phyloP scores from a whole-genome alignment of 1,140 invertebrate genomes.

The Drosophila tropicalis region DNA sequence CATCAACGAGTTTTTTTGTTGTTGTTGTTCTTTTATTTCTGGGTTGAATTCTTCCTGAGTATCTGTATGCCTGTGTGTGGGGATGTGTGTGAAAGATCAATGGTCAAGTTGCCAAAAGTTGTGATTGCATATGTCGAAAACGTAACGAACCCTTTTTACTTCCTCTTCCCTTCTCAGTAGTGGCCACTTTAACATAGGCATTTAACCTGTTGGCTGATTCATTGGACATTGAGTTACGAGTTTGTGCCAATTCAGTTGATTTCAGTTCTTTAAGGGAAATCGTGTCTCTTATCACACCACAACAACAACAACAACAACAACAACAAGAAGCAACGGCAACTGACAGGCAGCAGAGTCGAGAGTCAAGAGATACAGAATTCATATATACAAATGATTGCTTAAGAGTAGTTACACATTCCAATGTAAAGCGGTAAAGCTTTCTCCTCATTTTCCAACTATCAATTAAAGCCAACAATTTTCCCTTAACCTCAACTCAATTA shows the following conservation, averaged over 20 bases:
- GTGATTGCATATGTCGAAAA: conserved; percentile 66
- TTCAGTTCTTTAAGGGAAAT: conserved; percentile 19
- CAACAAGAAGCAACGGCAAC: conserved; percentile 59
- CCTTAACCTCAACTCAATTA: conserved; percentile 59
- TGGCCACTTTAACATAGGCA: background rate
- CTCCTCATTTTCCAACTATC: conserved; percentile 67
- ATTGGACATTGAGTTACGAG: conserved; percentile 69
- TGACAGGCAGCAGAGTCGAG: conserved; percentile 48
- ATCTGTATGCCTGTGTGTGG: conserved; percentile 27
- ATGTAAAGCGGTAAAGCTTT: conserved; percentile 56
- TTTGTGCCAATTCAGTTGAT: conserved; percentile 72
- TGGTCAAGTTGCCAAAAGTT: conserved; percentile 65
- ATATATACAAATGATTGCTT: conserved; percentile 44
- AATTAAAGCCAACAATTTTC: conserved; percentile 71
- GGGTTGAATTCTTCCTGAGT: conserved; percentile 53
- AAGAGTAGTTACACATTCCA: conserved; percentile 51
- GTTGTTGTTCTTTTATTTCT: conserved; percentile 28
- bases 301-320: background rate
- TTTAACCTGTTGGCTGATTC: conserved; percentile 66
- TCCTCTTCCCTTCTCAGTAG: background rate
- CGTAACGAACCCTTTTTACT: conserved; percentile 13
- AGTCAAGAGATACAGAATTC: conserved; percentile 4
- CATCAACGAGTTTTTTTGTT: conserved; percentile 56
- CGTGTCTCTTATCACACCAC: conserved; percentile 72
- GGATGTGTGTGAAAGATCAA: conserved; percentile 64